A percentile compares a stretch with the other conserved stretches of the same genome.
Evolutionary conservation across 2,888 invertebrate genomes (phyloP).

Genomic region (Zootermopsis nevadensis): DNA sequence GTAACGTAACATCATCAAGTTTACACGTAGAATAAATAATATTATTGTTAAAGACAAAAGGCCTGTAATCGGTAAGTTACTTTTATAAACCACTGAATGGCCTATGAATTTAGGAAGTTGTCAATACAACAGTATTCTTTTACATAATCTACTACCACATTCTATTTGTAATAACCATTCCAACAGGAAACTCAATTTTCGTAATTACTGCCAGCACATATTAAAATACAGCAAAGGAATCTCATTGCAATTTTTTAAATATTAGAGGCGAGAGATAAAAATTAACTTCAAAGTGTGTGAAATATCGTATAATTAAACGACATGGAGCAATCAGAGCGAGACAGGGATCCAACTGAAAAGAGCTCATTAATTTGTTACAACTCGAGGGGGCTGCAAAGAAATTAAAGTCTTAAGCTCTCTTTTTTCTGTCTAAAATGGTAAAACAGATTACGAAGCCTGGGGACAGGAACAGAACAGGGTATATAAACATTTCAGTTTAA

Average conservation of each 20-base stretch:
- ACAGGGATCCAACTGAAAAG: background rate
- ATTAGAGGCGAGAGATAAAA: slow-evolving; percentile 17
- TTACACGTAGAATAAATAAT: too few relatives aligned
- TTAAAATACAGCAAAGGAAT: background rate
- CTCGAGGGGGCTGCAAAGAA: slow-evolving; percentile 14
- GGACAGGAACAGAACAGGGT: background rate
- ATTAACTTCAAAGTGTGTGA: slow-evolving; percentile 11
- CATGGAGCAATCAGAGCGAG: background rate
- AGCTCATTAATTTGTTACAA: slow-evolving; percentile 16
- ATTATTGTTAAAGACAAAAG: too few relatives aligned
- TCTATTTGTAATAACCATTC: background rate
- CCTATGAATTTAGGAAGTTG: background rate
- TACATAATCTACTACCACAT: background rate
- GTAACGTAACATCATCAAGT: too few relatives aligned
- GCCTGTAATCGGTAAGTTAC: too few relatives aligned
- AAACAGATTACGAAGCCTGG: background rate
- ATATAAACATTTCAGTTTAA: too few relatives aligned
- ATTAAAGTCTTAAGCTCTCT: background rate
- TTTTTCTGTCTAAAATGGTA: background rate
- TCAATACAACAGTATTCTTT: too few relatives aligned
- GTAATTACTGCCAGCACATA: background rate
- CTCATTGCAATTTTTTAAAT: slow-evolving; percentile 11
- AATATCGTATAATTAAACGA: slow-evolving; percentile 2
- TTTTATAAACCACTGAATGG: too few relatives aligned
- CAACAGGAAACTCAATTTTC: background rate